Evolutionary conservation across 2,888 invertebrate genomes (phyloP).

Genomic region (Druceiella hillmani): DNA sequence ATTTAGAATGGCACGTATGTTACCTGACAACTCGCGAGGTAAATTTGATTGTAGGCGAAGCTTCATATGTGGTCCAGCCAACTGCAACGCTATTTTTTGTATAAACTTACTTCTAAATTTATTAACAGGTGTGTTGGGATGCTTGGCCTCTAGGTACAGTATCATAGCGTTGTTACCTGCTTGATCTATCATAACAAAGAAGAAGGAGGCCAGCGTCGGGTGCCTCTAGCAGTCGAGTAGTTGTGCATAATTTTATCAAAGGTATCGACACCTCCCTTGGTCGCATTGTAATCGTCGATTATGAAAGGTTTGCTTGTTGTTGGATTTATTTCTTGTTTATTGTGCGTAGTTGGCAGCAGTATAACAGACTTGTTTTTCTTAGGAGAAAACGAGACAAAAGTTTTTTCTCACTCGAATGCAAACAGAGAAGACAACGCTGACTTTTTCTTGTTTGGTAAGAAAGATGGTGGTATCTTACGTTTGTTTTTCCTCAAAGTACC

Average conservation of each 20-base stretch:
- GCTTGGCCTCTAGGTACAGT: slow-evolving; percentile 5
- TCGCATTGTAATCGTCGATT: slow-evolving; percentile 11
- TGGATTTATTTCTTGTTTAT: slow-evolving; percentile 4
- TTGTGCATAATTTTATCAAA: slow-evolving; percentile 13
- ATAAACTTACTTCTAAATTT: too few species aligned
- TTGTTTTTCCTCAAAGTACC: too few species aligned
- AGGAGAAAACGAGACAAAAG: slow-evolving; percentile 8
- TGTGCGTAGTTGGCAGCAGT: slow-evolving; percentile 6
- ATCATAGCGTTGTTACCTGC: slow-evolving; percentile 14
- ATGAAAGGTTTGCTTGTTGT: too few species aligned
- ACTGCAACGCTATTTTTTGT: too few species aligned
- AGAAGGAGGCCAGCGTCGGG: slow-evolving; percentile 14
- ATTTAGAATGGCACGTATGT: slow-evolving; percentile 6
- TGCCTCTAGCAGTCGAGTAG: slow-evolving; percentile 7
- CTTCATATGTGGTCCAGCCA: too few species aligned
- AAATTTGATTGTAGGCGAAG: too few species aligned
- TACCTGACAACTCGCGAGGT: slow-evolving; percentile 2
- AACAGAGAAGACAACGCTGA: slow-evolving; percentile 8
- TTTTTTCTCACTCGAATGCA: slow-evolving; percentile 6
- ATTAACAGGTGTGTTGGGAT: too few species aligned
- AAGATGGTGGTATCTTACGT: slow-evolving; percentile 5
- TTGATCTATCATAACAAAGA: slow-evolving; percentile 13
- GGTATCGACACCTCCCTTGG: slow-evolving; percentile 13
- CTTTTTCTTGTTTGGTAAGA: slow-evolving; percentile 8
- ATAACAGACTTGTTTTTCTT: slow-evolving; percentile 6